phyloP scores from a whole-genome alignment of 2,888 invertebrate species.

The Rotaria sp. region DNA sequence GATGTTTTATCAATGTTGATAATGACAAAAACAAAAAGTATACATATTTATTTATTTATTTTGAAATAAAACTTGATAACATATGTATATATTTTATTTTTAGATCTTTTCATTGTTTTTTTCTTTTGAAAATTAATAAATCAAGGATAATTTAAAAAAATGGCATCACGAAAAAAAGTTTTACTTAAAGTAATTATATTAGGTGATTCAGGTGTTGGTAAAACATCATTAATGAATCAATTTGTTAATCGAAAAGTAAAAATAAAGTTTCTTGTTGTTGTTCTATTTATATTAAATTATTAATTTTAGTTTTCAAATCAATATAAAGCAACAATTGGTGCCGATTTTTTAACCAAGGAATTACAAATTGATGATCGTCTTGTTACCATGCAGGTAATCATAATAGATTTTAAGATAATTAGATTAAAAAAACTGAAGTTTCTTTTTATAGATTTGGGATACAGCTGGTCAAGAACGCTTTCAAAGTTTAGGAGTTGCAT shows the following conservation, averaged over 20 bases:
- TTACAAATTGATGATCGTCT: slow-evolving; percentile 88
- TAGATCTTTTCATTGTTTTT: no score
- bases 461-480: slow-evolving; percentile 98
- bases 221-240: slow-evolving; percentile 99
- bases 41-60: no score
- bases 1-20: not conserved
- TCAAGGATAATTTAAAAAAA: not conserved
- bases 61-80: no score
- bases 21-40: not conserved
- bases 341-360: slow-evolving; percentile 98
- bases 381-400: slow-evolving; percentile 79
- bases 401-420: not conserved
- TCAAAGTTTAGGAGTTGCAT: slow-evolving; percentile 95
- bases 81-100: no score
- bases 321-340: slow-evolving; percentile 99
- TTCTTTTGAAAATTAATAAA: no score
- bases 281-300: slow-evolving; percentile 59
- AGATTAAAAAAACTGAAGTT: no score
- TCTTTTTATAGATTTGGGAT: slow-evolving; percentile 76
- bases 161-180: slow-evolving; percentile 40
- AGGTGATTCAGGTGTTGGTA: slow-evolving; percentile 66
- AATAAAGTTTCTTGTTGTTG: not conserved
- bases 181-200: slow-evolving; percentile 40
- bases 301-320: slow-evolving; percentile 99
- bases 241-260: slow-evolving; percentile 86